phyloP scores from a whole-genome alignment of 2,113 vertebrate genomes.

The Hippocampus zosterae region DNA sequence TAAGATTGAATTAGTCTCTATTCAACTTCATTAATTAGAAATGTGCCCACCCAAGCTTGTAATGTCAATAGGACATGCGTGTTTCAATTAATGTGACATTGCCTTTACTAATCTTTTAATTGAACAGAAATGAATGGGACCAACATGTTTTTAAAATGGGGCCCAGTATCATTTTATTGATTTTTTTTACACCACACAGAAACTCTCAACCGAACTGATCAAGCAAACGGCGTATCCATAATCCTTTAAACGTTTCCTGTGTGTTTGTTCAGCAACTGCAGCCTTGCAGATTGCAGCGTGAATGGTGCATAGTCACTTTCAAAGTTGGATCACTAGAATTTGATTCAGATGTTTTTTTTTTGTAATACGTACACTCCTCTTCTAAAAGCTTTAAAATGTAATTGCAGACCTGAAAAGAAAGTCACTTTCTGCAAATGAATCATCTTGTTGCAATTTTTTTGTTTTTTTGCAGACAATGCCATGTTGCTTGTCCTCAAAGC shows the following conservation, averaged over 20 bases:
- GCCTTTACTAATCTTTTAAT: slow-evolving; percentile 66
- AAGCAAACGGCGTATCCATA: slow-evolving; percentile 23
- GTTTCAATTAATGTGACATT: slow-evolving; percentile 60
- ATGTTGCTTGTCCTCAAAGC: too few relatives aligned
- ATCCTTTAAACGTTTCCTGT: slow-evolving; percentile 25
- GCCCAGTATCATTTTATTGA: slow-evolving; percentile 25
- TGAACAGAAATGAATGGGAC: slow-evolving; percentile 49
- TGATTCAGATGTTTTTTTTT: too few relatives aligned
- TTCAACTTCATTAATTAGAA: slow-evolving; percentile 62
- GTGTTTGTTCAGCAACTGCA: background rate
- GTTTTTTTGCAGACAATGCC: too few relatives aligned
- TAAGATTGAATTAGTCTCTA: slow-evolving; percentile 56
- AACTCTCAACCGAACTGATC: slow-evolving; percentile 5
- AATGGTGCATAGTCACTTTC: slow-evolving; percentile 8
- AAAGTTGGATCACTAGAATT: too few relatives aligned
- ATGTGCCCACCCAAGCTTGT: slow-evolving; percentile 53
- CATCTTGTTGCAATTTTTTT: too few relatives aligned
- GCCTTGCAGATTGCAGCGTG: background rate
- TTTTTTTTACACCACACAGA: slow-evolving; percentile 4
- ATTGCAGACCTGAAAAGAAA: too few relatives aligned
- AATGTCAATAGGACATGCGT: slow-evolving; percentile 63
- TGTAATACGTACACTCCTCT: too few relatives aligned
- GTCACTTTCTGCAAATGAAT: too few relatives aligned
- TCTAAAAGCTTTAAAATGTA: too few relatives aligned
- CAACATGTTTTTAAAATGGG: slow-evolving; percentile 41